A percentile compares a stretch with the other conserved stretches of the same genome.
phyloP scores from a whole-genome alignment of 2,888 invertebrate genomes.

The Aradus depressus region DNA sequence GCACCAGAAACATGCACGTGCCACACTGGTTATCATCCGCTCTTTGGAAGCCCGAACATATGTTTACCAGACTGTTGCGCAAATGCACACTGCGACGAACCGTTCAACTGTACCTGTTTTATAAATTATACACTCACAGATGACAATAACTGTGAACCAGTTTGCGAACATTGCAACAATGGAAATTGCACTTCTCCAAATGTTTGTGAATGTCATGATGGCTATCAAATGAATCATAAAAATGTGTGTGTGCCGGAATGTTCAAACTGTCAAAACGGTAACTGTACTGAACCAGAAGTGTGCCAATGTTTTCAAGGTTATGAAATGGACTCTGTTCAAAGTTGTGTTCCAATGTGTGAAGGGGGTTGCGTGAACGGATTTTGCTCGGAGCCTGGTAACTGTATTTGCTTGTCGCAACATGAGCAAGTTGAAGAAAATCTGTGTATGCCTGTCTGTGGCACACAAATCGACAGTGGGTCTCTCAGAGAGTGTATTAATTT shows the following conservation, averaged over 20 bases:
- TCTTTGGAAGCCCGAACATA: background rate
- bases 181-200: constrained; percentile 13
- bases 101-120: constrained; percentile 14
- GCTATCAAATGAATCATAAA: constrained; percentile 4
- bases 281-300: constrained; percentile 3
- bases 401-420: constrained; percentile 15
- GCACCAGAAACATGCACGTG: constrained; percentile 18
- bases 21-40: constrained; percentile 8
- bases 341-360: constrained; percentile 18
- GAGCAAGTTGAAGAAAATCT: constrained; percentile 10
- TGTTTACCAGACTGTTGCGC: constrained; percentile 21
- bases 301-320: constrained; percentile 14
- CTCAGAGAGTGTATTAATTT: too few species aligned
- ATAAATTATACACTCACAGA: background rate
- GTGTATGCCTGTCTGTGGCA: constrained; percentile 8
- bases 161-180: constrained; percentile 10
- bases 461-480: too few species aligned
- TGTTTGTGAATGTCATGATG: constrained; percentile 10
- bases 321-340: background rate
- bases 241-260: constrained; percentile 20
- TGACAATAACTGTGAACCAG: constrained; percentile 8
- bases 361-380: constrained; percentile 17
- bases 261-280: constrained; percentile 8
- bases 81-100: constrained; percentile 17
- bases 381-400: constrained; percentile 20